Evolutionary conservation across 2,797 vertebrate species (phyloP).

Genomic region (Halcyon smyrnensis): DNA sequence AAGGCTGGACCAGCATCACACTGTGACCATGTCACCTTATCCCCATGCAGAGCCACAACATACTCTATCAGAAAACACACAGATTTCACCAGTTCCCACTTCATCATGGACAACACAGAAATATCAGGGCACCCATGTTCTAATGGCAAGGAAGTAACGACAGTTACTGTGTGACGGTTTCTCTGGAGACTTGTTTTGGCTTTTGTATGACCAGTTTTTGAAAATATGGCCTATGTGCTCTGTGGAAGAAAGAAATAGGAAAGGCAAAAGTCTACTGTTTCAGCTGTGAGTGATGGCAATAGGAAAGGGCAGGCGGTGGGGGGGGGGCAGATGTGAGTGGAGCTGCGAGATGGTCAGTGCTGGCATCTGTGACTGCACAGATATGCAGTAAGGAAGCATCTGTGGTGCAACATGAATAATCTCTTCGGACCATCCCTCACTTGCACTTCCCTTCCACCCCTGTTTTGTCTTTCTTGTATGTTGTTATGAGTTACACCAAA

Average conservation of each 20-base stretch:
- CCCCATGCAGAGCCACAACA: not conserved
- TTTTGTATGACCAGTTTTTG: not conserved
- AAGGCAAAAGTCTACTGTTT: not conserved
- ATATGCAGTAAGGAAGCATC: not conserved
- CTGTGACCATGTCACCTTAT: not conserved
- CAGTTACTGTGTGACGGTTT: not conserved
- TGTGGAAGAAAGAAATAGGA: not conserved
- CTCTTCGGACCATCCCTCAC: not conserved
- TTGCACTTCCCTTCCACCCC: not conserved
- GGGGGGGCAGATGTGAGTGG: not conserved
- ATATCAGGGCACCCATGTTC: not conserved
- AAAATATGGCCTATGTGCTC: not conserved
- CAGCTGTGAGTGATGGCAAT: fast-evolving
- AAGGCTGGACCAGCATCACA: not conserved
- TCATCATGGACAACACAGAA: not conserved
- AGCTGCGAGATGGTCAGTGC: not conserved
- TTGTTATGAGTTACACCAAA: not conserved
- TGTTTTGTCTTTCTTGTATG: not conserved
- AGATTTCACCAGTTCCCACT: not conserved
- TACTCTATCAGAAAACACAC: not conserved
- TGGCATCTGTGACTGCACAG: not conserved
- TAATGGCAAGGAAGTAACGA: not conserved
- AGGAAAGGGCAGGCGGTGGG: not conserved
- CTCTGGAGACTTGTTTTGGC: not conserved
- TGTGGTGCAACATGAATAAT: not conserved